Evolutionary conservation across 2,797 vertebrate genomes (phyloP).

Genomic region (Parambassis ranga): DNA sequence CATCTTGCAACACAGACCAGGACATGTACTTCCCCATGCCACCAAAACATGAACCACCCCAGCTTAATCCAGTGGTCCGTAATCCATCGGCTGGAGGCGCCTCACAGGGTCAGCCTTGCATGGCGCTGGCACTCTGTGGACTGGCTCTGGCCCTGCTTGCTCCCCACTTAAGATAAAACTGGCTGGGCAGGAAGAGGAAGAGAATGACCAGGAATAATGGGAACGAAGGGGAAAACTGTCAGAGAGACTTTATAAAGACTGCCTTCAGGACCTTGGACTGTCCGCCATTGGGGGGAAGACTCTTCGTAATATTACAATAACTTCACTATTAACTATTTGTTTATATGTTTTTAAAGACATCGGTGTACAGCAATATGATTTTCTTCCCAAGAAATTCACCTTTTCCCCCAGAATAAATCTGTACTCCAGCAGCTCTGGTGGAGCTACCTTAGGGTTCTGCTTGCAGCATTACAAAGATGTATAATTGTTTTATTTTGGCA

Average conservation of each 20-base stretch:
- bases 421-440: slow-evolving; percentile 39
- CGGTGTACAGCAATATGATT: slow-evolving; percentile 69
- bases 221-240: slow-evolving; percentile 73
- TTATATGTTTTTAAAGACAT: slow-evolving; percentile 76
- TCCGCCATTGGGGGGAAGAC: slow-evolving; percentile 65
- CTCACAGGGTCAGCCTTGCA: slow-evolving; percentile 47
- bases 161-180: slow-evolving; percentile 77
- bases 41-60: slow-evolving; percentile 22
- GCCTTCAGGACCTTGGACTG: slow-evolving; percentile 79
- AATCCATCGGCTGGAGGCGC: background rate
- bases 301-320: slow-evolving; percentile 81
- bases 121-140: slow-evolving; percentile 66
- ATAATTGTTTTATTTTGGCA: slow-evolving; percentile 55
- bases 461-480: slow-evolving; percentile 54
- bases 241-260: slow-evolving; percentile 77
- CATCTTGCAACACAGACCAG: slow-evolving; percentile 78
- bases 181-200: slow-evolving; percentile 30
- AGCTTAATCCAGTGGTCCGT: background rate
- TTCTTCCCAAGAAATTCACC: slow-evolving; percentile 37
- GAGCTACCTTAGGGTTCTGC: slow-evolving; percentile 48
- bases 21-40: slow-evolving; percentile 89
- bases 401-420: slow-evolving; percentile 23
- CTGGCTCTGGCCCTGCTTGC: slow-evolving; percentile 70
- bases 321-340: slow-evolving; percentile 80
- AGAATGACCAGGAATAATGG: slow-evolving; percentile 49